Percentiles rank a stretch among this genome's conserved stretches.
Conservation (phyloP, 37 sponge, comb jelly and placozoan species). For the Ianthella basta region DNA sequence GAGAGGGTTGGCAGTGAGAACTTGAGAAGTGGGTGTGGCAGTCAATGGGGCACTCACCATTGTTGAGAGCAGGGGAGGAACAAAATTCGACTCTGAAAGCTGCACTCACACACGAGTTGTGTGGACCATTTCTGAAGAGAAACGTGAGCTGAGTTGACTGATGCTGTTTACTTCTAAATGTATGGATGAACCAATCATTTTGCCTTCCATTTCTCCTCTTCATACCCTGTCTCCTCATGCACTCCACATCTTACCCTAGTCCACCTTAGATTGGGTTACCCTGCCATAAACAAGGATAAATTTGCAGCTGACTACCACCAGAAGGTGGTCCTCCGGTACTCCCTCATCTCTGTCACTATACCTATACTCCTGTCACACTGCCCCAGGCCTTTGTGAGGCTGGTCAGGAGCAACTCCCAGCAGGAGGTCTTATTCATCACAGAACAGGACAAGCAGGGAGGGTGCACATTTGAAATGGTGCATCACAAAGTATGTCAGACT, state of each 20-base stretch:
- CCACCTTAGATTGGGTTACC: conserved; percentile 54
- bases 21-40: neutral
- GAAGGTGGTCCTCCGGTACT: conserved; percentile 66
- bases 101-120: too few relatives aligned
- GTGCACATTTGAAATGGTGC: conserved; percentile 40
- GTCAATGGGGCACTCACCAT: neutral
- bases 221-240: neutral
- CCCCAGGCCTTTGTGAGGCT: conserved; percentile 88
- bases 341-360: conserved; percentile 35
- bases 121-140: neutral
- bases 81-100: neutral
- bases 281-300: conserved; percentile 37
- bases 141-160: neutral
- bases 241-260: neutral
- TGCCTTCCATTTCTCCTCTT: neutral
- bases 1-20: neutral
- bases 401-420: conserved; percentile 10
- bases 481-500: neutral
- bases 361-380: conserved; percentile 23
- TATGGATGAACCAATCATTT: neutral
- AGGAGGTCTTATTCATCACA: conserved; percentile 87
- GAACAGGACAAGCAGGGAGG: conserved; percentile 43
- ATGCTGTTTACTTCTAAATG: neutral
- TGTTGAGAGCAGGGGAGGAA: neutral
- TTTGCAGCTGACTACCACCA: conserved; percentile 78